These are phyloP conservation scores for Panorpa germanica DNA, from an alignment of 2,888 invertebrate genomes.

Conservation along the genomic window DNA sequence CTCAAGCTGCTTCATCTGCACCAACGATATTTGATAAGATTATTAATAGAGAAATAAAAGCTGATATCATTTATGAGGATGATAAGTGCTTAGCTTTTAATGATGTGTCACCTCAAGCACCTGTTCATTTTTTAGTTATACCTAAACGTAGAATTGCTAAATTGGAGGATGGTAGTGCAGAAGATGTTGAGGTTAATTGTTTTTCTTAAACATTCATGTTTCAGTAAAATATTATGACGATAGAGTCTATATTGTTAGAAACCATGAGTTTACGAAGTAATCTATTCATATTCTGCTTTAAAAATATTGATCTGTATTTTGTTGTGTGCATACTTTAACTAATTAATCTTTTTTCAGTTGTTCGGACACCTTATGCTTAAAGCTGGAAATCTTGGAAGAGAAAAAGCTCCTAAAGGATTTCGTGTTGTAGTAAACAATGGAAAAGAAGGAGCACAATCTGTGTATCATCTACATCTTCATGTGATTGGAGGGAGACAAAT, in stretches of 20 bases:
- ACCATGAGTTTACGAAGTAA: background rate
- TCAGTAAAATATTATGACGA: background rate
- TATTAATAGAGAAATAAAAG: conserved; percentile 55
- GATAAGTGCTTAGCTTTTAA: conserved; percentile 63
- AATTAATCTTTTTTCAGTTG: conserved; percentile 27
- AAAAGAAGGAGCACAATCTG: conserved; percentile 59
- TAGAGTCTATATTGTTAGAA: background rate
- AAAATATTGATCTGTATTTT: background rate
- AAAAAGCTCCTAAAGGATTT: conserved; percentile 46
- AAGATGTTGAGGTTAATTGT: conserved; percentile 29
- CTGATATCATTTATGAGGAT: conserved; percentile 68
- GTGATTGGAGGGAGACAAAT: conserved; percentile 65
- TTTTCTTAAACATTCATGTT: background rate
- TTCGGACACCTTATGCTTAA: conserved; percentile 52
- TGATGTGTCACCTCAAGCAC: conserved; percentile 64
- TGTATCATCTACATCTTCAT: conserved; percentile 69
- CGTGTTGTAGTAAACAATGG: conserved; percentile 67
- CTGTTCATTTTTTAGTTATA: conserved; percentile 68
- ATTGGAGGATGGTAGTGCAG: conserved; percentile 36
- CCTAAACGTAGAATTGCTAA: conserved; percentile 53
- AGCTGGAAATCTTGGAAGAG: conserved; percentile 43
- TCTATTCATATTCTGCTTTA: background rate
- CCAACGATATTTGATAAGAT: conserved; percentile 64
- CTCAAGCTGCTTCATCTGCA: too few species aligned
- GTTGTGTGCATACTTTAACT: conserved; percentile 9